Evolutionary conservation across 2,888 invertebrate genomes (phyloP), one percentile per base, ranked within the genome.

Genomic region (Sycophila texana): DNA sequence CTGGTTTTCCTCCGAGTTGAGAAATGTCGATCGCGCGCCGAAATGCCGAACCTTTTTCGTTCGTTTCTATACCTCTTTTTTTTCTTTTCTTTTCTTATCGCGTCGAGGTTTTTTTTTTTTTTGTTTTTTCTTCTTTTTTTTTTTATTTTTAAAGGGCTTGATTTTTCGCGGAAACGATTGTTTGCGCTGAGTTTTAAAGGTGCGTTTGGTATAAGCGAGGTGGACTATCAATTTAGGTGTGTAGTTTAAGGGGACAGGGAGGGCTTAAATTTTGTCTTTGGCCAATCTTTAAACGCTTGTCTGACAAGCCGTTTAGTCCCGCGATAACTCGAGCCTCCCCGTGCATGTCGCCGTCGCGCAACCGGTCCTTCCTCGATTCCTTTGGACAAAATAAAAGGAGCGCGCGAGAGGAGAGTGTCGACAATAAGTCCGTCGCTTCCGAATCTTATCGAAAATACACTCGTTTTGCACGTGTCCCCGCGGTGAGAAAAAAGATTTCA

Each of bases 221-320:
- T 10, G 39, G 39, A 39, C 39, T 39, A 39, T 39, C 39, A 39
- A 39, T 39, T 39, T 39, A 39, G 39, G 39, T 39, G 39, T 39
- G 26, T 26, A 10, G 39, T 39, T 39, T 39, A 39, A 39, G 39
- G 39, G 39, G 39, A 0, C 39, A 39, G 39, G 39, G 39, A 39
- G 39, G 39, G 39, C 39, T 39, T 53, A 53, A 53, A 53, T 39
- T 39, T 39, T 39, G 67, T 67, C 75, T 79, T 75, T 63, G 82
- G 82, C 87, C 86, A 87, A 88, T 88, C 88, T 87, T 89, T 89
- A 90, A 89, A 86, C 89, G 88, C 87, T 89, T 90, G 90, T 90
- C 88, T 87, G 88, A 90, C 89, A 90, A 88, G 90, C 87, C 90
- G 88, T 90, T 90, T 87, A 87, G 86, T 87, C 87, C 84, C 83